phyloP scores from a whole-genome alignment of 2,888 invertebrate species.

The Lysandra bellargus region DNA sequence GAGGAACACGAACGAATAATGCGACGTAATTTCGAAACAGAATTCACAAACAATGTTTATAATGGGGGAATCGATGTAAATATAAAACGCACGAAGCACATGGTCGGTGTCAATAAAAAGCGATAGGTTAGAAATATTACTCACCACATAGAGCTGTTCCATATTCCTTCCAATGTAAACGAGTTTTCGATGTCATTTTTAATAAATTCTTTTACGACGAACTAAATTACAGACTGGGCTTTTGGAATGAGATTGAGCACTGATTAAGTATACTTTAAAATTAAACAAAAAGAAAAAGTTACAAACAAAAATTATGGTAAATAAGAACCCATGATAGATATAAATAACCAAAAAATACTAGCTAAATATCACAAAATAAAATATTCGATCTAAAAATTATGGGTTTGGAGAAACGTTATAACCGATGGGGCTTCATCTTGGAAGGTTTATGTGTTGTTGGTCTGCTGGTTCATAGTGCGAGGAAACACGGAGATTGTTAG shows the following conservation, averaged over 20 bases:
- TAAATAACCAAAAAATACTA: slow-evolving; percentile 70
- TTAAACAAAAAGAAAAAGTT: slow-evolving; percentile 39
- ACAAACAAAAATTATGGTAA: slow-evolving; percentile 66
- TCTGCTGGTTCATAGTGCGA: slow-evolving; percentile 75
- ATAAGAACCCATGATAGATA: slow-evolving; percentile 72
- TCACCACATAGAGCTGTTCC: slow-evolving; percentile 79
- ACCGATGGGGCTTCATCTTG: slow-evolving; percentile 79
- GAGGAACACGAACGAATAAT: neutral
- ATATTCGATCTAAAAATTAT: slow-evolving; percentile 77
- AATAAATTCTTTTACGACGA: slow-evolving; percentile 52
- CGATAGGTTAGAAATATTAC: slow-evolving; percentile 70
- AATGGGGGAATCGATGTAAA: neutral
- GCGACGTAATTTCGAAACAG: neutral
- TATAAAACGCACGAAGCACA: slow-evolving; percentile 50
- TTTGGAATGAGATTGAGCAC: slow-evolving; percentile 81
- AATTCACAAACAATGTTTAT: neutral
- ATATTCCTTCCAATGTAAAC: slow-evolving; percentile 81
- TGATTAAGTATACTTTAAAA: slow-evolving; percentile 49
- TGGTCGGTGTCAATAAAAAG: slow-evolving; percentile 50
- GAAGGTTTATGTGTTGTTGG: slow-evolving; percentile 78
- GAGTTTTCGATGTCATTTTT: slow-evolving; percentile 77
- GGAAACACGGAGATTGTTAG: slow-evolving; percentile 60
- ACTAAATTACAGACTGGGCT: slow-evolving; percentile 60
- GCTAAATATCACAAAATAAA: slow-evolving; percentile 78
- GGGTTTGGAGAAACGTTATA: slow-evolving; percentile 74